Evolutionary conservation across 2,113 vertebrate genomes (phyloP).

Genomic region (Phoxinus phoxinus): DNA sequence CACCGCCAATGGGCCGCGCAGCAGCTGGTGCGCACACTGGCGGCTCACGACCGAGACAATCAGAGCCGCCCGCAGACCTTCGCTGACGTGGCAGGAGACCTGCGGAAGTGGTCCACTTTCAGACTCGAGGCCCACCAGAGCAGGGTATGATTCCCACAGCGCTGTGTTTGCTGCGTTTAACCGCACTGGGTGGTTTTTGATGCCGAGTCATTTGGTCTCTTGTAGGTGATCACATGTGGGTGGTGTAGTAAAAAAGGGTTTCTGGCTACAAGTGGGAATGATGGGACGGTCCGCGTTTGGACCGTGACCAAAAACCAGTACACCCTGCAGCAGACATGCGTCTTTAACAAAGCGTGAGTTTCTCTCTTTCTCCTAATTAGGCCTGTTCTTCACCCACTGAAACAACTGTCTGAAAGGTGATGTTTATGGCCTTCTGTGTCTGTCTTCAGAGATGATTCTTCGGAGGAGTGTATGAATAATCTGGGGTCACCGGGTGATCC

Average conservation of each 20-base stretch:
- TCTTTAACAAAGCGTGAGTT: slow-evolving; percentile 91
- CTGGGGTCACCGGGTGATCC: slow-evolving; percentile 90
- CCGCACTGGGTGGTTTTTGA: neutral
- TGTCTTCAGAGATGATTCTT: slow-evolving; percentile 80
- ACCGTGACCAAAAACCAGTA: slow-evolving; percentile 95
- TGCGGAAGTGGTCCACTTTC: slow-evolving; percentile 91
- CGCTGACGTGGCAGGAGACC: slow-evolving; percentile 93
- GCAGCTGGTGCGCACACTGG: slow-evolving; percentile 93
- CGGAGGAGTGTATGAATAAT: slow-evolving; percentile 78
- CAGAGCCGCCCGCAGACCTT: slow-evolving; percentile 90
- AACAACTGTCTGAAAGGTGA: neutral
- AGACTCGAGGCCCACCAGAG: slow-evolving; percentile 98
- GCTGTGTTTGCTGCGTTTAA: neutral
- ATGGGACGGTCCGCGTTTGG: slow-evolving; percentile 94
- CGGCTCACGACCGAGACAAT: slow-evolving; percentile 95
- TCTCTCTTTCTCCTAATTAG: neutral
- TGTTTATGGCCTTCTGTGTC: neutral
- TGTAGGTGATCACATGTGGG: slow-evolving; percentile 91
- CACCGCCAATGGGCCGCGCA: slow-evolving; percentile 98
- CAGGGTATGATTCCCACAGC: slow-evolving; percentile 76
- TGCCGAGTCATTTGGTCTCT: neutral
- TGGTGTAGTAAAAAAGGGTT: slow-evolving; percentile 94
- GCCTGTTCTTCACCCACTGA: neutral
- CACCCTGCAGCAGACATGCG: slow-evolving; percentile 91
- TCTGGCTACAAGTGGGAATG: slow-evolving; percentile 91